A percentile compares a stretch with the other conserved stretches of the same genome.
These are phyloP conservation scores for Dryas iulia DNA, from an alignment of 1,140 invertebrate species.

Conservation along the genomic window DNA sequence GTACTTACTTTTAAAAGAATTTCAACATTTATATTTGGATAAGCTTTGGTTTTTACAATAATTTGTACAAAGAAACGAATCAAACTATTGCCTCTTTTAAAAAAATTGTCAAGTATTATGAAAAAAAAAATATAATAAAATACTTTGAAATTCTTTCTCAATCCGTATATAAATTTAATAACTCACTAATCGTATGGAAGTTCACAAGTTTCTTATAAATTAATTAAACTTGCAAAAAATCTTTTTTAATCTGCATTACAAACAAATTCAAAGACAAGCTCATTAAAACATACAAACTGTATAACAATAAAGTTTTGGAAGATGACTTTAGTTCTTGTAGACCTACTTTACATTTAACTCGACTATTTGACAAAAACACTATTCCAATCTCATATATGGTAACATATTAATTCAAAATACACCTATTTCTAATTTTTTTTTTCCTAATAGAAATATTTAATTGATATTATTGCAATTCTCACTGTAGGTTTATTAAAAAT, in stretches of 20 bases:
- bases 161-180: background rate
- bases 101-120: background rate
- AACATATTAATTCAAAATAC: slow-evolving; percentile 10
- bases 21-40: background rate
- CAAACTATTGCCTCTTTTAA: background rate
- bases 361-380: background rate
- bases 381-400: slow-evolving; percentile 1
- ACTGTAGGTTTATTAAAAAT: slow-evolving; percentile 48
- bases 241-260: background rate
- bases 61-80: background rate
- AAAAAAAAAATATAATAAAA: too few species aligned
- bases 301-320: background rate
- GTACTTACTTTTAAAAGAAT: too few species aligned
- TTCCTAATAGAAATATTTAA: slow-evolving; percentile 42
- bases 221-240: background rate
- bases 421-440: slow-evolving; percentile 20
- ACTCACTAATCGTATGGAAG: background rate
- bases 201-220: background rate
- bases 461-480: slow-evolving; percentile 67
- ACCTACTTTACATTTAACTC: background rate
- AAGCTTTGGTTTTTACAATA: background rate
- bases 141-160: too few species aligned
- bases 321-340: background rate
- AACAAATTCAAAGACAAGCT: background rate
- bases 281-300: background rate